Base-by-base conservation (phyloP, 2,888 invertebrate genomes). In the Drosophila robusta region DNA sequence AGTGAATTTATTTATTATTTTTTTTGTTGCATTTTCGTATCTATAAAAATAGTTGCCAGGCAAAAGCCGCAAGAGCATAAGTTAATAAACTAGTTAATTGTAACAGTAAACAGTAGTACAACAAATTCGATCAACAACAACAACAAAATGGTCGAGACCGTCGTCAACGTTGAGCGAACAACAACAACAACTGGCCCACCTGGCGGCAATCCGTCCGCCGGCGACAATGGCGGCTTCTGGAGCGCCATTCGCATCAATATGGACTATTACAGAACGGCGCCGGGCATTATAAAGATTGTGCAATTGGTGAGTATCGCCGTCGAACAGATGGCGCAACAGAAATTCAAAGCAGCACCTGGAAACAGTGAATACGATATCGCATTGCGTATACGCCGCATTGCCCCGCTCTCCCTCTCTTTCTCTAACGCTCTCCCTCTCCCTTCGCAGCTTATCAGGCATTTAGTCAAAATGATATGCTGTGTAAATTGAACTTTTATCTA, bases 81-180 rank as follows among this genome's bases (percentile, higher is more conserved):
- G 29, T 29, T 29, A 29, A 9, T 9, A 9, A 29, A 29, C 29
- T 29, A 41, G 34, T 34, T 34, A 34, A 34, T 34, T 34, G 34
- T 34, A 34, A 34, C 34, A 34, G 12, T 12, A 34, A 12, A 32
- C 3, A 32, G 14, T 8, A 62, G 16, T 44, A 39, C 16, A 61
- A 44, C n/a, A 32, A 52, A 49, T 14, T 41, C 36, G 41, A 45
- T 34, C 39, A 72, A 36, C 50, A 55, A 52, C 29, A 62, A 57
- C 51, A 73, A 51, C 69, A 96, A 95, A 95, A 96, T 96, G 95
- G 95, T 96, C 92, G 96, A 96, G 94, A 96, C 96, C 90, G 96
- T 96, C 90, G 95, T 96, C 89, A 96, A 95, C 89, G 95, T 96
- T 92, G 95, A 96, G 91, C 95, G 95, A 91, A 95, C 93, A 93